Evolutionary conservation across 1,140 invertebrate species (phyloP), one percentile per base, ranked within the genome.

Genomic region (Probaryconus sp.): DNA sequence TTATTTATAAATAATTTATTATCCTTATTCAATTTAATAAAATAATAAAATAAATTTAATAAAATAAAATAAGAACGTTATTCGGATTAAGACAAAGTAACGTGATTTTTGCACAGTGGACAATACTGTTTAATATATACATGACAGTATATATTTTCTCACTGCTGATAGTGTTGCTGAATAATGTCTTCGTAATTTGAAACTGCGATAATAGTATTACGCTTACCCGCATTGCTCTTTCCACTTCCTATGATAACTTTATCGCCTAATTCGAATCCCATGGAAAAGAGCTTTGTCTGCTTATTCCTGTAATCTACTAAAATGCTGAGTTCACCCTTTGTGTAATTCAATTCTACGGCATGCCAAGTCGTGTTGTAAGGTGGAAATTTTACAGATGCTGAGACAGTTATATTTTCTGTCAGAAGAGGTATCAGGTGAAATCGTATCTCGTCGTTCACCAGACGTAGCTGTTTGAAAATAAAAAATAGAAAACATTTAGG

Each of bases 371-470:
- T 92, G 65, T 91, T 91, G 11, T 91, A 90, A 61, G 92, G 91
- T 51, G 93, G 93, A 77, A 91, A 92, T 83, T 94, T 95, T 2
- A 95, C 93, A 2, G 91, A 92, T n/a, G 92, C 91, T 2, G 93
- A 85, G 63, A 93, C 90, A 0, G 93, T 95, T 0, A 93, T 86
- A 73, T 94, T 94, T 69, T 93, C 92, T 18, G 88, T 90, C 2
- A 90, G 83, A 61, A 93, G 90, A 50, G 93, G 91, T 11, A 93
- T 90, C 16, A 95, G 83, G 84, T 94, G 93, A 80, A 96, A 95
- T 76, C 93, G 89, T 26, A 96, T 92, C 85, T 95, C 93, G 79
- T 95, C 94, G 80, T 94, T 94, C 0, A 94, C 92, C 73, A 93
- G 89, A 33, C 93, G 90, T 18, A 94, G 88, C 93, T 94, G 53